phyloP scores from a whole-genome alignment of 1,140 invertebrate species.

The Leptonema lineaticorne region DNA sequence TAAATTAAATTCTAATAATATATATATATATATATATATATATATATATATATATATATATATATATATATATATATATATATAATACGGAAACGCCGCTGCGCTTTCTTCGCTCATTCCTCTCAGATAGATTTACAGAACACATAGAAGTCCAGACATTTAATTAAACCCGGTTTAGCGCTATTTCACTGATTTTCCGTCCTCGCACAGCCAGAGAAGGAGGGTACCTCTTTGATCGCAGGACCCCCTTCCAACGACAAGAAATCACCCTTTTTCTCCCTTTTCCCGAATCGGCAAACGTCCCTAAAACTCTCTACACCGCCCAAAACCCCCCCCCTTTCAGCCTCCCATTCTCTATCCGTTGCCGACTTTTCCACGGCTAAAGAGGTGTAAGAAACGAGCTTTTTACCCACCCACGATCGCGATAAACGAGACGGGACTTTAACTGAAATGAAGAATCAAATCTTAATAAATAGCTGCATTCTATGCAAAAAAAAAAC shows the following conservation, averaged over 20 bases:
- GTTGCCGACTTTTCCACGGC: neutral
- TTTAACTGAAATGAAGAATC: too few relatives aligned
- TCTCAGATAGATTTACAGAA: slow-evolving; percentile 43
- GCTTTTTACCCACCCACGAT: neutral
- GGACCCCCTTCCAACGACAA: slow-evolving; percentile 19
- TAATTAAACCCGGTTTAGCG: slow-evolving; percentile 44
- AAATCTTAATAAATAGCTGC: too few relatives aligned
- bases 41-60: too few relatives aligned
- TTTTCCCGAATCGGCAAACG: too few relatives aligned
- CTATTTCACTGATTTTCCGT: slow-evolving; percentile 43
- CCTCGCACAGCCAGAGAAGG: too few relatives aligned
- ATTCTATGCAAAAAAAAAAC: too few relatives aligned
- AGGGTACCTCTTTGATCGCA: slow-evolving; percentile 34
- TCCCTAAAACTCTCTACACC: neutral
- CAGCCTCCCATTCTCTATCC: neutral
- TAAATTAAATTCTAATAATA: too few relatives aligned
- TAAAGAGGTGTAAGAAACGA: neutral
- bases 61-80: too few relatives aligned
- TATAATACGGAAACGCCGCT: slow-evolving; percentile 20
- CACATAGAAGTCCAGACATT: slow-evolving; percentile 43
- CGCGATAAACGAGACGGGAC: too few relatives aligned
- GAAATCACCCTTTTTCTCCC: too few relatives aligned
- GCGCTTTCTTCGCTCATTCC: slow-evolving; percentile 14
- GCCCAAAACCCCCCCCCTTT: neutral
- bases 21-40: too few relatives aligned